phyloP scores from a whole-genome alignment of 2,113 vertebrate species.

The Morphnarchus princeps region DNA sequence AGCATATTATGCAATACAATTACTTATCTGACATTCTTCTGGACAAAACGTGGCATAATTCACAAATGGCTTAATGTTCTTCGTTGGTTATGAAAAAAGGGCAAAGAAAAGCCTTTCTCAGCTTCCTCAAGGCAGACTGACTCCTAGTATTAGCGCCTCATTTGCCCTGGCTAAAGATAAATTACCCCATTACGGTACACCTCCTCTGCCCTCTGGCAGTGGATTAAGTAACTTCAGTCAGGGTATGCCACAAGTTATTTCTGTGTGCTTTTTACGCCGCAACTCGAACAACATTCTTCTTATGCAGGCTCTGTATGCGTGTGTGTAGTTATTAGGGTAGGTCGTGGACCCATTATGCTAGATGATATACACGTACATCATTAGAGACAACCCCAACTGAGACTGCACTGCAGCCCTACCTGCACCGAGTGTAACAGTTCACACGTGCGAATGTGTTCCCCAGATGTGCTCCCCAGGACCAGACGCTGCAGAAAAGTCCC shows the following conservation, averaged over 20 bases:
- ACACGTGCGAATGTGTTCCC: conserved; percentile 1
- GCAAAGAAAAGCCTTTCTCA: background rate
- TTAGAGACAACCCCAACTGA: background rate
- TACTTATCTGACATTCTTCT: conserved; percentile 23
- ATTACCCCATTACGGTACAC: background rate
- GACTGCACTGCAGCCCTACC: background rate
- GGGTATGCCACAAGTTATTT: background rate
- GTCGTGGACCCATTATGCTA: background rate
- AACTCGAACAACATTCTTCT: background rate
- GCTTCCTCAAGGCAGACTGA: background rate
- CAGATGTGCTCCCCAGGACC: conserved; percentile 52
- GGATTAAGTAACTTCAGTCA: background rate
- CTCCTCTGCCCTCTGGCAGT: background rate
- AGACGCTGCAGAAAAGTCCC: background rate
- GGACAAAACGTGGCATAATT: conserved; percentile 15
- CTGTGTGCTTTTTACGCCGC: background rate
- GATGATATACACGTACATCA: background rate
- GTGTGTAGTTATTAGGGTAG: background rate
- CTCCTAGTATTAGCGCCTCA: background rate
- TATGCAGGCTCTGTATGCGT: background rate
- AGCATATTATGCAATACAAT: background rate
- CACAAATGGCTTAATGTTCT: background rate
- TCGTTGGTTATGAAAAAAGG: background rate
- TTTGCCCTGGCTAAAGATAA: background rate
- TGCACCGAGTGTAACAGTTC: background rate